Evolutionary conservation across 2,113 vertebrate genomes (phyloP).

Genomic region (Mobula birostris): DNA sequence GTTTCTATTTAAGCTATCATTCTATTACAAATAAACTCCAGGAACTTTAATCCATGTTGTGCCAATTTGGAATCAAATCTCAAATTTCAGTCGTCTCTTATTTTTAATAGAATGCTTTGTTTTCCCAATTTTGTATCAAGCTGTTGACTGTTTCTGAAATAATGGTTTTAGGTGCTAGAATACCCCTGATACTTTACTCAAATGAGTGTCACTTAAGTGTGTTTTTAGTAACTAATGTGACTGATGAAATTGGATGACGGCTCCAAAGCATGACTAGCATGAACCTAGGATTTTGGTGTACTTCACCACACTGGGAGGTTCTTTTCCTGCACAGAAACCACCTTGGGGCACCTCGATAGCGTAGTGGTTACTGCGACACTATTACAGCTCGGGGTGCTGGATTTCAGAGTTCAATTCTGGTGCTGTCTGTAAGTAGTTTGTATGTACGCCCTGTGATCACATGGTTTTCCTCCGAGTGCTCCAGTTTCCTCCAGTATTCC

Average conservation of each 20-base stretch:
- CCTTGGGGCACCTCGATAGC: too few relatives aligned
- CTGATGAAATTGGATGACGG: background rate
- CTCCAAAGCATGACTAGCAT: background rate
- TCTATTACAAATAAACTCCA: background rate
- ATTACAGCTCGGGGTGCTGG: too few relatives aligned
- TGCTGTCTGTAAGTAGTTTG: too few relatives aligned
- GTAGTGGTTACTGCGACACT: too few relatives aligned
- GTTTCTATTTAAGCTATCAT: background rate
- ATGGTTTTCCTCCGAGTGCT: too few relatives aligned
- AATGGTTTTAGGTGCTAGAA: background rate
- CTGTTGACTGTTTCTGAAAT: background rate
- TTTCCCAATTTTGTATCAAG: background rate
- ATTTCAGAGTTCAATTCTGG: too few relatives aligned
- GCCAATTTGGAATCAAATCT: slow-evolving; percentile 5
- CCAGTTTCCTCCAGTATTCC: too few relatives aligned
- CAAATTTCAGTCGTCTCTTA: background rate
- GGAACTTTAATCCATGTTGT: background rate
- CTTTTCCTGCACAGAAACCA: background rate
- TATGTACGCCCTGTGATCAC: too few relatives aligned
- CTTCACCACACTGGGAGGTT: background rate
- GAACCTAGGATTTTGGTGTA: background rate
- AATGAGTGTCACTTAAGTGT: background rate
- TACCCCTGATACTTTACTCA: background rate
- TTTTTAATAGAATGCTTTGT: background rate
- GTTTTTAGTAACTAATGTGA: background rate